phyloP scores from a whole-genome alignment of 2,113 vertebrate genomes.

The Pionites leucogaster region DNA sequence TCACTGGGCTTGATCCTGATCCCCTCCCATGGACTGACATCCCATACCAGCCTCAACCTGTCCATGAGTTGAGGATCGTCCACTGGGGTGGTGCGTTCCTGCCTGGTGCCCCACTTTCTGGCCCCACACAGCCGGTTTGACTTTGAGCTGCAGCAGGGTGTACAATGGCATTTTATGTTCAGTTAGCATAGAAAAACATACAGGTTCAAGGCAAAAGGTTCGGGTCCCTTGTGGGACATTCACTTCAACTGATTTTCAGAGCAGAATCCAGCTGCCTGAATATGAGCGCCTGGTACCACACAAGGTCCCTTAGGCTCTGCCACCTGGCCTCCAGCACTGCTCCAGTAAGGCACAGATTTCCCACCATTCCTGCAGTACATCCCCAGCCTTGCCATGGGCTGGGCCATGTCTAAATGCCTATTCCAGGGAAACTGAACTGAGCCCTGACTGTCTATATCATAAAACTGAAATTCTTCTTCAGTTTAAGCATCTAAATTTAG shows the following conservation, averaged over 20 bases:
- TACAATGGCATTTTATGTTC: not conserved
- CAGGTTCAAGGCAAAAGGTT: not conserved
- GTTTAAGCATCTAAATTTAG: not conserved
- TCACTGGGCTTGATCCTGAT: not conserved
- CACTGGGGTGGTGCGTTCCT: not conserved
- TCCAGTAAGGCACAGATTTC: not conserved
- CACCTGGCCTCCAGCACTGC: not conserved
- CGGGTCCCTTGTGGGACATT: not conserved
- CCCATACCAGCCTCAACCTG: not conserved
- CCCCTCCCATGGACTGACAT: not conserved
- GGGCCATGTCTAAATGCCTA: not conserved
- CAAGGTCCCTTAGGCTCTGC: not conserved
- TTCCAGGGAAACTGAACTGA: not conserved
- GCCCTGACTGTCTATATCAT: not conserved
- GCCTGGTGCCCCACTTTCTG: not conserved
- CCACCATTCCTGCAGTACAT: not conserved
- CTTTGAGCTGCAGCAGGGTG: not conserved
- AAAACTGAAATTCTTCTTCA: not conserved
- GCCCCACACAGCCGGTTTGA: not conserved
- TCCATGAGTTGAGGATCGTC: not conserved
- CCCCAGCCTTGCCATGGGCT: not conserved
- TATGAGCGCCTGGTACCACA: not conserved
- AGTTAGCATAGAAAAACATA: not conserved
- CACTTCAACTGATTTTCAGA: not conserved
- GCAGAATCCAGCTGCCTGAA: not conserved